Evolutionary conservation across 1,140 invertebrate genomes (phyloP).

Genomic region (Drosophila murphyi): DNA sequence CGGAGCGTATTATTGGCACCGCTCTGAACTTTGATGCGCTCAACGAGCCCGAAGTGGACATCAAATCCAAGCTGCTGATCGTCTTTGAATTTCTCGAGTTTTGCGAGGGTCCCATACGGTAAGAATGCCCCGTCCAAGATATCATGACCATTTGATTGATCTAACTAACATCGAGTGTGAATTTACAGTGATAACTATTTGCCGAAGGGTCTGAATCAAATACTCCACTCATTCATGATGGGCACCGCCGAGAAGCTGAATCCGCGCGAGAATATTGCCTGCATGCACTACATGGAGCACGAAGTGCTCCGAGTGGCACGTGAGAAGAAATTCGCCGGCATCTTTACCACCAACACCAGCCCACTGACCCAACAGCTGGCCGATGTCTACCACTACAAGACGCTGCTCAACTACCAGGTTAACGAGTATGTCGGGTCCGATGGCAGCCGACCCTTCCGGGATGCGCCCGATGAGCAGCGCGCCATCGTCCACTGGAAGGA

Average conservation of each 20-base stretch:
- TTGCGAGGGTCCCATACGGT: conserved; percentile 90
- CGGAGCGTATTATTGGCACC: conserved; percentile 86
- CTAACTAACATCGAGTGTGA: not conserved
- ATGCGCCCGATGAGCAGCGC: conserved; percentile 90
- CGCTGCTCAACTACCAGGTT: conserved; percentile 91
- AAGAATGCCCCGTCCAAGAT: conserved; percentile 33
- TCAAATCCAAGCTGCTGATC: conserved; percentile 88
- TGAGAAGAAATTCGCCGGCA: conserved; percentile 88
- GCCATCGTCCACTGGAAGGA: conserved; percentile 91
- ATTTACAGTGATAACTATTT: conserved; percentile 86
- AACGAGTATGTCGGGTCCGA: conserved; percentile 90
- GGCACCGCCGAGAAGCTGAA: conserved; percentile 88
- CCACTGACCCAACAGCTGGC: conserved; percentile 93
- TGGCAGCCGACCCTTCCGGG: conserved; percentile 89
- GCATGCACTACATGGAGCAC: conserved; percentile 91
- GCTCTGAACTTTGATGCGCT: conserved; percentile 92
- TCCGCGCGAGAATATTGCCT: conserved; percentile 90
- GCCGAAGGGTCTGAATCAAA: conserved; percentile 88
- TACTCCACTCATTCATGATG: conserved; percentile 95
- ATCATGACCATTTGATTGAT: not conserved
- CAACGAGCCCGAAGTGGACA: conserved; percentile 90
- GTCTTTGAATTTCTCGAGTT: conserved; percentile 92
- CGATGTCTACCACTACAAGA: conserved; percentile 92
- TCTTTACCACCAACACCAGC: conserved; percentile 94
- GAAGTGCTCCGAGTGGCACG: conserved; percentile 89